Conservation (phyloP, 2,113 vertebrate species). For the Megaceryle maxima region DNA sequence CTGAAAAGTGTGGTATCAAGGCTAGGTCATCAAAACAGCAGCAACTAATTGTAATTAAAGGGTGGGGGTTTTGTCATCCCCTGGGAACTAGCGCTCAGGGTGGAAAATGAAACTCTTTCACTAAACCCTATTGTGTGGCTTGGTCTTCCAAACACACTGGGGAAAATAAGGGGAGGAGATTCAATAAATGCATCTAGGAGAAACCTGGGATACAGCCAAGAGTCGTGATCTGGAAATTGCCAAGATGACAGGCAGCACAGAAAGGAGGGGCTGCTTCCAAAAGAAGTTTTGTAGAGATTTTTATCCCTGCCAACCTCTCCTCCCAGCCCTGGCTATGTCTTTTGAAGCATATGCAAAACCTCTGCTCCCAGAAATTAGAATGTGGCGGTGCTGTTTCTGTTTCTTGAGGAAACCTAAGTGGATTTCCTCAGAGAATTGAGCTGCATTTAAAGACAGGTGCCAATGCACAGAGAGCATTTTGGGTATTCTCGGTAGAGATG, state of each 20-base stretch:
- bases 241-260: constrained; percentile 5
- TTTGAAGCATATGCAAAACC: neutral
- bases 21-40: neutral
- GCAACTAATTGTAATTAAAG: constrained; percentile 15
- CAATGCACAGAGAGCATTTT: neutral
- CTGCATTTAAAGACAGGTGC: neutral
- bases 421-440: neutral
- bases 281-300: constrained; percentile 29
- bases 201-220: constrained; percentile 35
- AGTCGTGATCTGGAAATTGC: constrained; percentile 65
- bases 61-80: neutral
- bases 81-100: neutral
- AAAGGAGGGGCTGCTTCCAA: constrained; percentile 20
- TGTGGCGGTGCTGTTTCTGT: neutral
- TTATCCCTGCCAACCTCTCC: constrained; percentile 9
- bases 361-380: neutral
- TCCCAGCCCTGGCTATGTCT: neutral
- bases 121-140: neutral
- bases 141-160: constrained; percentile 22
- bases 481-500: neutral
- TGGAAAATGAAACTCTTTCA: constrained; percentile 33
- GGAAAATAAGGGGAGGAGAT: constrained; percentile 34
- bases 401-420: neutral
- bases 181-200: constrained; percentile 13
- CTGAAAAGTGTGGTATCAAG: neutral